These are phyloP conservation scores for Coreius guichenoti DNA, from an alignment of 2,797 vertebrate genomes.

Conservation along the genomic window DNA sequence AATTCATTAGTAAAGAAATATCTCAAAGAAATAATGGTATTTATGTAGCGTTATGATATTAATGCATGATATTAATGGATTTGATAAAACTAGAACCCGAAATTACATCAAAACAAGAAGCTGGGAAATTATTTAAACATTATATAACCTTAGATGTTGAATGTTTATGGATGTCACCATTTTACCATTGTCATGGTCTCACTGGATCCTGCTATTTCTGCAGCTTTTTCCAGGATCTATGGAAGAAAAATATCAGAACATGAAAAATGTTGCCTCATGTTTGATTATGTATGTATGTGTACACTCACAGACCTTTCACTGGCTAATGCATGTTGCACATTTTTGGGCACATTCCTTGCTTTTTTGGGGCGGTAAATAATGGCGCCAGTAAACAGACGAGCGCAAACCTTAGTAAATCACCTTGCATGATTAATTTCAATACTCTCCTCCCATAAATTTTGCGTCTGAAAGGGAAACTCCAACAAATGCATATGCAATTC, in stretches of 20 bases:
- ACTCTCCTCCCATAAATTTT: too few species aligned
- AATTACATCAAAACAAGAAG: not conserved
- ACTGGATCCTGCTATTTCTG: slow-evolving; percentile 86
- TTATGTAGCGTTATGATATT: not conserved
- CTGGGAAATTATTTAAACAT: not conserved
- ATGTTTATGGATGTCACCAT: slow-evolving; percentile 61
- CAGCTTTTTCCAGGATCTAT: slow-evolving; percentile 98
- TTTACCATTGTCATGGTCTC: slow-evolving; percentile 86
- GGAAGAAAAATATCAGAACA: slow-evolving; percentile 10
- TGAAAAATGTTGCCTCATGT: not conserved
- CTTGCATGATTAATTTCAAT: too few species aligned
- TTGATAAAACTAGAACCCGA: not conserved
- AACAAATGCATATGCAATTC: too few species aligned
- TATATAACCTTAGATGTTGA: not conserved
- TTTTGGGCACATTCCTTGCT: not conserved
- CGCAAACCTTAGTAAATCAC: too few species aligned
- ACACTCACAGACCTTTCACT: not conserved
- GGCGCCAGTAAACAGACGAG: too few species aligned
- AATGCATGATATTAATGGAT: not conserved
- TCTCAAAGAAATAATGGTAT: not conserved
- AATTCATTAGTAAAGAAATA: not conserved
- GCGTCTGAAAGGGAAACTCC: too few species aligned
- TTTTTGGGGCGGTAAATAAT: too few species aligned
- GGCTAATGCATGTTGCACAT: not conserved
- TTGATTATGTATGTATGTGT: not conserved